Percentiles rank a stretch among this genome's conserved stretches.
phyloP scores from a whole-genome alignment of 2,113 vertebrate species.

The Perca flavescens region DNA sequence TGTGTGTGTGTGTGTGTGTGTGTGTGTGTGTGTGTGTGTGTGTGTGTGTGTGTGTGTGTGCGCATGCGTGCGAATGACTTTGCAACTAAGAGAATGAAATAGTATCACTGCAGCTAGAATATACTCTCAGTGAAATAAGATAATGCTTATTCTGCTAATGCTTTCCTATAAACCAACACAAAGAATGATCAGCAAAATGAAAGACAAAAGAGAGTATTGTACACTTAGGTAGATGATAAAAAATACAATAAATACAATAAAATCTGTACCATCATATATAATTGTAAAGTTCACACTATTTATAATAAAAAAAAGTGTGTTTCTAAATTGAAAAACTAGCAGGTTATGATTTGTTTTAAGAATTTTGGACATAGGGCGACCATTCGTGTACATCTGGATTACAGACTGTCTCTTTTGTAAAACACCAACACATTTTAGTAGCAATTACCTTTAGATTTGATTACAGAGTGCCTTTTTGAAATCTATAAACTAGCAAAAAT shows the following conservation, averaged over 20 bases:
- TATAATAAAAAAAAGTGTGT: not conserved
- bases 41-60: not conserved
- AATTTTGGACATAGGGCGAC: not conserved
- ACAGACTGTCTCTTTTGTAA: not conserved
- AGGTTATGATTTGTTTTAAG: not conserved
- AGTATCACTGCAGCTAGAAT: slow-evolving; percentile 13
- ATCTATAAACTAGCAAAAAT: not conserved
- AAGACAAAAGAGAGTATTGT: not conserved
- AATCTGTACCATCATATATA: not conserved
- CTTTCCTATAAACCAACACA: not conserved
- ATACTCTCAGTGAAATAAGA: not conserved
- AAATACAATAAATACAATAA: not conserved
- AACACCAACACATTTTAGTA: not conserved
- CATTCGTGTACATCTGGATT: not conserved
- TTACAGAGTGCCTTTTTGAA: not conserved
- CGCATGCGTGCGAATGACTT: slow-evolving; percentile 45
- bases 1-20: slow-evolving; percentile 1
- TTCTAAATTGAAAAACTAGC: not conserved
- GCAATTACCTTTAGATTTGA: not conserved
- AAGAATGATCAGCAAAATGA: not conserved
- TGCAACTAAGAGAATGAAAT: slow-evolving; percentile 50
- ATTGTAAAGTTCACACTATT: not conserved
- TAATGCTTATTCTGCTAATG: not conserved
- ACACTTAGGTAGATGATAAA: not conserved
- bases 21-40: not conserved